Percentiles rank a stretch among this genome's conserved stretches.
Conservation (phyloP, 1,140 invertebrate species). For the Cyrtorhinus lividipennis region DNA sequence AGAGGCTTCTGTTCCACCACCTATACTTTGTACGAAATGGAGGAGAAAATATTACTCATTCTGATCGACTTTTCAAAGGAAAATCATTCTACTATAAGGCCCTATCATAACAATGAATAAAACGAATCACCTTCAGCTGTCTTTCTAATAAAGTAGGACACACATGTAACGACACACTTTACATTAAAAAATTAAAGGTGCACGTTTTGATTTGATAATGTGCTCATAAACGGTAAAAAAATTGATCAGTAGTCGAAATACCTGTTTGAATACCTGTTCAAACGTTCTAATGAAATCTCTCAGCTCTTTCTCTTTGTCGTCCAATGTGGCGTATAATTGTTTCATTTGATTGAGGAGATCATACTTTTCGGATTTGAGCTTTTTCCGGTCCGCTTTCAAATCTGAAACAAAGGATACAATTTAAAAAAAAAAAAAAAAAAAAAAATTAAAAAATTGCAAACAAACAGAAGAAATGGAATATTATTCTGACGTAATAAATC, state of each 20-base stretch:
- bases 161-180: too few species aligned
- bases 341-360: constrained; percentile 90
- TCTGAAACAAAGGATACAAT: constrained; percentile 39
- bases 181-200: too few species aligned
- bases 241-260: constrained; percentile 2
- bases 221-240: too few species aligned
- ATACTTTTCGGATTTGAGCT: constrained; percentile 84
- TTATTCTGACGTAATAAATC: background rate
- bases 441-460: background rate
- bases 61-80: too few species aligned
- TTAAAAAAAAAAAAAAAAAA: constrained; percentile 27
- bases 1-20: too few species aligned
- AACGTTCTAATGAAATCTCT: constrained; percentile 88
- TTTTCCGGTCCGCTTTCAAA: constrained; percentile 75
- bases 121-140: too few species aligned
- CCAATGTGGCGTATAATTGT: constrained; percentile 79
- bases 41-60: too few species aligned
- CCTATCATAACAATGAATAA: too few species aligned
- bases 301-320: constrained; percentile 86
- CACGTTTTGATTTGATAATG: too few species aligned
- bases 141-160: too few species aligned
- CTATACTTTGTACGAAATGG: too few species aligned
- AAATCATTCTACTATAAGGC: too few species aligned
- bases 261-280: constrained; percentile 52
- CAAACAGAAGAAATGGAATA: background rate